Evolutionary conservation across 1,140 invertebrate genomes (phyloP), one percentile per base, ranked within the genome.

Genomic region (Hydropsyche tenuis): DNA sequence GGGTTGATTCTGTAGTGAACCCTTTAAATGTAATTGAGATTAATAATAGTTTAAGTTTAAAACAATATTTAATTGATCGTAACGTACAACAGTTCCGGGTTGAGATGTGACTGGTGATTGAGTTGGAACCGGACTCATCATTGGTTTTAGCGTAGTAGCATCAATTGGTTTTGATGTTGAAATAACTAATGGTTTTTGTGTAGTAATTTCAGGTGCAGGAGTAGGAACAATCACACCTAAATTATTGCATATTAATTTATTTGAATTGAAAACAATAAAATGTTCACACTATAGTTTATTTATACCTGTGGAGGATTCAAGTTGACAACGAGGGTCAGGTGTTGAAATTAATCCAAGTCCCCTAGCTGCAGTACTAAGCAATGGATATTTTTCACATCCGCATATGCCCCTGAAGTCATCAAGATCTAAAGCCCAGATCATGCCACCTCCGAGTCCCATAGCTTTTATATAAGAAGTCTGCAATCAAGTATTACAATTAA

Each of bases 371-470:
- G 92, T 94, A 71, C 88, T 89, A 0, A 96, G 81, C 42, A 96
- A 81, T 0, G 94, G 94, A 81, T 91, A 93, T 4, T 89, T 87
- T 78, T 94, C 94, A 80, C 93, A 95, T 18, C 87, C 89, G 77
- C 94, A 96, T 62, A 85, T 81, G 75, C 93, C 92, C 66, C 89
- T 88, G 75, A 93, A 93, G 81, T 89, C 90, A 80, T 90, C 89
- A 64, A 90, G 78, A 78, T 90, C 94, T 0, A 96, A 82, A 0
- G 94, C 92, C 94, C 95, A 96, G 2, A 94, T 88, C 94, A 96
- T 96, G 16, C 89, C 90, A 30, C 94, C 94, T 4, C 90, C 94
- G 3, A 96, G 82, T 0, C 88, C 89, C 84, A 93, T 89, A 3
- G 90, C 86, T 70, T 91, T 90, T 0, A 94, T 89, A 73, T 91